These are phyloP conservation scores for Sebastes vulpes DNA, from an alignment of 2,797 vertebrate genomes.

Conservation along the genomic window DNA sequence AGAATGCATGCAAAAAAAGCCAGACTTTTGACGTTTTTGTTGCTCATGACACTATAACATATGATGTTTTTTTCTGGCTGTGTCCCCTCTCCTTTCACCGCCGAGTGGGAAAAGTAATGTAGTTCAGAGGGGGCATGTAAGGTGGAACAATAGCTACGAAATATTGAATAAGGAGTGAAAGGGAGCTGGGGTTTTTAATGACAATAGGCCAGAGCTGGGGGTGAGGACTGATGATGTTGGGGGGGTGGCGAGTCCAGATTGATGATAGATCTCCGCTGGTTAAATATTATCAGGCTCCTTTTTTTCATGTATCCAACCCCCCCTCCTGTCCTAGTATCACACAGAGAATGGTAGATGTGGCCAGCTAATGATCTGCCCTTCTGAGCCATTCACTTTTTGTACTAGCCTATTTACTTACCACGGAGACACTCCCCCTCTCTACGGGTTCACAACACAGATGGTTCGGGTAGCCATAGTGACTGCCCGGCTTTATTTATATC, in stretches of 20 bases:
- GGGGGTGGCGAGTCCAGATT: conserved; percentile 60
- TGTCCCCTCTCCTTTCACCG: conserved; percentile 61
- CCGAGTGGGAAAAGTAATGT: conserved; percentile 80
- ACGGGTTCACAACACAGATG: conserved; percentile 72
- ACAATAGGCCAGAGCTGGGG: conserved; percentile 75
- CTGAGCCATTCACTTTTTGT: conserved; percentile 77
- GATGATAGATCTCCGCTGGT: conserved; percentile 83
- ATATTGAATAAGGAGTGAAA: conserved; percentile 83
- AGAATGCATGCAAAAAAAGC: conserved; percentile 43
- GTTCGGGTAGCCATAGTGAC: conserved; percentile 70
- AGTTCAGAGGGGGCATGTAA: conserved; percentile 76
- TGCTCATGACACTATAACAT: conserved; percentile 77
- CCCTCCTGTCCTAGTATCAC: conserved; percentile 46
- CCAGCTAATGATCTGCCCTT: conserved; percentile 80
- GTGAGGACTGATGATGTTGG: conserved; percentile 67
- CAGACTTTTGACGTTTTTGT: conserved; percentile 76
- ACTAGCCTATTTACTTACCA: conserved; percentile 75
- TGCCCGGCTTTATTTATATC: conserved; percentile 45
- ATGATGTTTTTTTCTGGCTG: conserved; percentile 57
- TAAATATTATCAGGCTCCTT: conserved; percentile 87
- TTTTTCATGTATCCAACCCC: conserved; percentile 69
- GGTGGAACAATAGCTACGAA: conserved; percentile 79
- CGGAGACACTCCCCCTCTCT: conserved; percentile 64
- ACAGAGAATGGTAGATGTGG: conserved; percentile 73
- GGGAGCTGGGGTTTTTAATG: conserved; percentile 67